Evolutionary conservation across 2,888 invertebrate species (phyloP), one percentile per base, ranked within the genome.

Genomic region (Calliphora vomitoria): DNA sequence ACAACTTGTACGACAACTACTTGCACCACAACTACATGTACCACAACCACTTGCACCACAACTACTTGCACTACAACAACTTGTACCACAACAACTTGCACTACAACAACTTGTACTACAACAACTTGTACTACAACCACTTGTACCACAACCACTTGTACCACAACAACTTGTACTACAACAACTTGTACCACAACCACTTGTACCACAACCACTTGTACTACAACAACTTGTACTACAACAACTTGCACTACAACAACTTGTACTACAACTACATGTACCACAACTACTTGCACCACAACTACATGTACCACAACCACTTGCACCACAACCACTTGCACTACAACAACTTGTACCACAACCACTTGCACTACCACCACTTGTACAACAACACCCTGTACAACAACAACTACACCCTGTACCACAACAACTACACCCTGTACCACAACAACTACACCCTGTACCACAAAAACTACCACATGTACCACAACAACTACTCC

Each of bases 1-100:
- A n/a, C n/a, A n/a, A n/a, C n/a, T n/a, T n/a, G n/a, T n/a, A n/a
- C n/a, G n/a, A n/a, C n/a, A n/a, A n/a, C n/a, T n/a, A n/a, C n/a
- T n/a, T n/a, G n/a, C n/a, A n/a, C n/a, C n/a, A n/a, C n/a, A n/a
- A n/a, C n/a, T n/a, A n/a, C n/a, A n/a, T n/a, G n/a, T n/a, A n/a
- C n/a, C n/a, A n/a, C n/a, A n/a, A n/a, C n/a, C n/a, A n/a, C n/a
- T n/a, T n/a, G n/a, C n/a, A n/a, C n/a, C n/a, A n/a, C n/a, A n/a
- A n/a, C n/a, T n/a, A n/a, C n/a, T n/a, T n/a, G n/a, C n/a, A 71
- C 35, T 2, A 44, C 83, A 8, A 71, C 81, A 3, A 74, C 76
- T 8, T 13, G 18, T 11, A 69, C 55, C 15, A 79, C 50, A 35
- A 72, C 69, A 31, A 62, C 85, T 8, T 20, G 50, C 3, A 38